Percentiles rank a stretch among this genome's conserved stretches.
These are phyloP conservation scores for Carduelis carduelis DNA, from an alignment of 2,797 vertebrate species.

Conservation along the genomic window DNA sequence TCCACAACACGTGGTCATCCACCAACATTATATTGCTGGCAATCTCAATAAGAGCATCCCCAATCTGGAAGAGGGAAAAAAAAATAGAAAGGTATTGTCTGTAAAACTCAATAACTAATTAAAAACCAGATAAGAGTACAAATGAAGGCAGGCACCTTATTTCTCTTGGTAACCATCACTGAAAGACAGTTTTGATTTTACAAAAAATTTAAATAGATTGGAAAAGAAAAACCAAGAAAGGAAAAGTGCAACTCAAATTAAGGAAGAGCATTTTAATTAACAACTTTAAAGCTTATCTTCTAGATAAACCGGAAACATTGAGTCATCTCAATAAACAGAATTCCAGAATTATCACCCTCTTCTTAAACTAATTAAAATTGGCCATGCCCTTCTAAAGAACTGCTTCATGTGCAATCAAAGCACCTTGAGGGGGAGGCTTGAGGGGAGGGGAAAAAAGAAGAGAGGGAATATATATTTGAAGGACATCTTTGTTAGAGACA, in stretches of 20 bases:
- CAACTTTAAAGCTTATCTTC: not conserved
- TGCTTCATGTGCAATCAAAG: not conserved
- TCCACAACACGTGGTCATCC: constrained; percentile 89
- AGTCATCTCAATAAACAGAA: not conserved
- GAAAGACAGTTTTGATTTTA: not conserved
- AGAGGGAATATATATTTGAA: not conserved
- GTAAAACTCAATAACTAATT: not conserved
- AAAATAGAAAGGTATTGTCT: not conserved
- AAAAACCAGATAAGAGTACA: not conserved
- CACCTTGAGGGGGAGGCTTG: fast-evolving
- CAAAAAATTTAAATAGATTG: not conserved
- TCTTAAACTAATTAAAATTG: not conserved
- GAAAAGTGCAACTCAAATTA: not conserved
- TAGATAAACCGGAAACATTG: not conserved
- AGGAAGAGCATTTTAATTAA: not conserved
- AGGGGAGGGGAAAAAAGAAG: fast-evolving
- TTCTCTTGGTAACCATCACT: not conserved
- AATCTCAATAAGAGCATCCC: constrained; percentile 84
- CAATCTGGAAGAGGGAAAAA: constrained; percentile 69
- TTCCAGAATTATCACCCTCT: not conserved
- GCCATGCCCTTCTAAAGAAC: not conserved
- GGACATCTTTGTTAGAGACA: not conserved
- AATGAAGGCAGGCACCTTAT: not conserved
- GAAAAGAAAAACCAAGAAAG: not conserved
- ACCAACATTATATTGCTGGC: constrained; percentile 91